Evolutionary conservation across 2,888 invertebrate genomes (phyloP), one percentile per base, ranked within the genome.

Genomic region (Hyposoter dolosus): DNA sequence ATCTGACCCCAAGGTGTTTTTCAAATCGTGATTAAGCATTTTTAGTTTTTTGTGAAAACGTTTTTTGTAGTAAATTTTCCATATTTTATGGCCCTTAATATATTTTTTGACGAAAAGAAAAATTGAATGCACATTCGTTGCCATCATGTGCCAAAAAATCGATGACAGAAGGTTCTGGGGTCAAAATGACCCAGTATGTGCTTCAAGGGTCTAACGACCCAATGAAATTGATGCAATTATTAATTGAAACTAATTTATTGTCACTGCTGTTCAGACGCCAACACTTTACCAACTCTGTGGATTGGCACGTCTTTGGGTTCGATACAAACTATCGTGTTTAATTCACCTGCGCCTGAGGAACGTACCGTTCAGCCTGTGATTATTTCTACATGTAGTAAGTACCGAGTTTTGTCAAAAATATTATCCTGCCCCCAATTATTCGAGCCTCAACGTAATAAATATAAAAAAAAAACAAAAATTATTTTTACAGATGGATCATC

Each of bases 281-380:
- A 96, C 94, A 96, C 97, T 91, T 95, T 97, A 93, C 99, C 99
- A 90, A 99, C 99, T 91, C 95, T 99, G 89, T 99, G 99, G 99
- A 97, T 99, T 92, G 99, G 99, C 92, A 99, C 99, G 90, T 98
- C 98, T 94, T 96, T 98, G 91, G 99, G 99, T 91, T 99, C 99
- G 84, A 98, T 99, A 93, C 96, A 99, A 92, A 98, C 99, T 88
- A 97, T 99, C 94, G 96, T 97, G 94, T 96, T 99, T 93, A 97
- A 96, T 93, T 93, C 96, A 89, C 96, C 97, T 90, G 96, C 97
- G 85, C 97, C 97, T 92, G 95, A 96, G 78, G 98, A 98, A 94
- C 95, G 98, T 92, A 96, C 97, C 93, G 96, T 97, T 89, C 98
- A 98, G 94, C 98, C 98, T 78, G 98, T 98, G 90, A 96, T 97